Evolutionary conservation across 2,888 invertebrate species (phyloP), one percentile per base, ranked within the genome.

Genomic region (Stramonita haemastoma): DNA sequence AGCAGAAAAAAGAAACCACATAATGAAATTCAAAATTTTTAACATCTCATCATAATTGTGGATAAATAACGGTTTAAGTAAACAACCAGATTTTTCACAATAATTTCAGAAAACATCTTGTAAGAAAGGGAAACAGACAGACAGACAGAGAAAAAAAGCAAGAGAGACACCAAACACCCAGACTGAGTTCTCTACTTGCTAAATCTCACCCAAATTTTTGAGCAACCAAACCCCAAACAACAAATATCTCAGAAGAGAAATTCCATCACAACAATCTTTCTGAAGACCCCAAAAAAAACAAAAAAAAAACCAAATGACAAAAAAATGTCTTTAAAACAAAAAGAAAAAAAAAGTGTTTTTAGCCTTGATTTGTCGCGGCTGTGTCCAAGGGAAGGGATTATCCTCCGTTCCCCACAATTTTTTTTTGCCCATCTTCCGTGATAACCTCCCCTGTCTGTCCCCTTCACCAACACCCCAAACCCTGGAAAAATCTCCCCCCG

Each of bases 381-480:
- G 4, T 73, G 73, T 29, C 90, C 91, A 91, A 34, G 91, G 91
- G 79, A 90, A 90, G 13, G 66, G 0, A n/a, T 29, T 15, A 4
- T 89, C 91, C 0, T n/a, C 70, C n/a, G 90, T 91, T 90, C 36
- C 19, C 29, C 29, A 29, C n/a, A 13, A 91, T 57, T 8, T 87
- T 60, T n/a, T 84, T 83, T 57, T 90, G 83, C 0, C 90, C 90
- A n/a, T 89, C 83, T 6, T 36, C n/a, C 0, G 89, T 87, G 87
- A 90, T 91, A 13, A 87, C 36, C 56, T 90, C 86, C 56, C 60
- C 87, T 26, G 89, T 87, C 5, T 56, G n/a, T 2, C n/a, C 89
- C 88, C n/a, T 90, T 87, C 4, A 91, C 70, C 19, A 91, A 66
- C 22, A 89, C 32, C 19, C n/a, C n/a, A n/a, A 91, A 46, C 46